Evolutionary conservation across 2,888 invertebrate genomes (phyloP), one percentile per base, ranked within the genome.

Genomic region (Limulus polyphemus): DNA sequence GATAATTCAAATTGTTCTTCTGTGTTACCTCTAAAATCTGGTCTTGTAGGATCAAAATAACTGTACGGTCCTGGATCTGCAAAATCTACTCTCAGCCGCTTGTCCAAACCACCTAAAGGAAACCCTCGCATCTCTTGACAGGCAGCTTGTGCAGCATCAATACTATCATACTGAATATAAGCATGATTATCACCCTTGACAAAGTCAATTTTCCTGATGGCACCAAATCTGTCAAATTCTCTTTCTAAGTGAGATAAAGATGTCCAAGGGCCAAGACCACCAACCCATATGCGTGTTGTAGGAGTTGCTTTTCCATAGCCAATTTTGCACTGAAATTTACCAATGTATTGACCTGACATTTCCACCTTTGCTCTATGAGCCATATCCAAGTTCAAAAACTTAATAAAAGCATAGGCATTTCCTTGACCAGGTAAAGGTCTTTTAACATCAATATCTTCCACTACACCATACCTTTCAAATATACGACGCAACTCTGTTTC

Each of bases 251-350:
- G 90, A 2, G 92, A 88, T 49, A 91, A 85, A 3, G 91, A 93
- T 2, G 95, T 91, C 97, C 97, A 95, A 0, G 91, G 88, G 0
- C 97, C 97, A 10, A 98, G 80, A 17, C 97, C 95, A 58, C 99
- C 99, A 0, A 99, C 91, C 97, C 98, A 99, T 62, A 99, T 88
- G 62, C 93, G 84, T 11, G 93, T 91, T 0, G 97, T 95, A 1
- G 97, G 93, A 14, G 92, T 93, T 0, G 93, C 93, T 79, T 99
- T 99, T 1, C 98, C 99, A 78, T 98, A 99, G 13, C 98, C 98
- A 75, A 99, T 98, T 79, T 99, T 98, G 76, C 97, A 95, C 78
- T 95, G 93, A 75, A 95, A 95, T 77, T 95, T 94, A 5, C 97
- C 97, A 76, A 98, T 94, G 74, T 94, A 94, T 74, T 95, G 93